Evolutionary conservation across 2,888 invertebrate genomes (phyloP).

Genomic region (Xestia c-nigrum): DNA sequence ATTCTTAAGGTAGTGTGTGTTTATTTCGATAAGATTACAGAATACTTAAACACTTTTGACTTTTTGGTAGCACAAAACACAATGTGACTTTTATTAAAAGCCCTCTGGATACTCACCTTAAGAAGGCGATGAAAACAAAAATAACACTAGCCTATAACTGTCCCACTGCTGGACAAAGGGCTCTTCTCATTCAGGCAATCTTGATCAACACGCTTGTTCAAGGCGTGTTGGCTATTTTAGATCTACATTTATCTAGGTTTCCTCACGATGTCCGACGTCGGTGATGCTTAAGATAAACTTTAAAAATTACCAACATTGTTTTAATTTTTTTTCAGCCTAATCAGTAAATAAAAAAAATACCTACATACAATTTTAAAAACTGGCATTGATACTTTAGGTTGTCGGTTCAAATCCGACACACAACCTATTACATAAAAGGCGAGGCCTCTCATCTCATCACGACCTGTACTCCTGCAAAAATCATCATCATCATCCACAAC

Average conservation of each 20-base stretch:
- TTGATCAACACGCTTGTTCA: background rate
- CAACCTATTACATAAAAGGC: background rate
- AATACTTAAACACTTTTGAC: background rate
- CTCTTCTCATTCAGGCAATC: background rate
- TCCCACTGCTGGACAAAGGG: background rate
- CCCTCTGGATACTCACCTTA: background rate
- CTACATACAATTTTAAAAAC: background rate
- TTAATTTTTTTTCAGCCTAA: no score
- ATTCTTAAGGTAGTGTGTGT: no score
- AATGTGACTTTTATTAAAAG: background rate
- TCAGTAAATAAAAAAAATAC: no score
- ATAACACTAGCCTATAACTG: background rate
- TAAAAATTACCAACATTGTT: no score
- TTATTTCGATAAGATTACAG: no score
- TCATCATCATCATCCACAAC: no score
- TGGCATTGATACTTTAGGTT: background rate
- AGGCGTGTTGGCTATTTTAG: background rate
- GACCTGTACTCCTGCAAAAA: slow-evolving; percentile 3
- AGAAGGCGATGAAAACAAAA: background rate
- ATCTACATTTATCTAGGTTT: background rate
- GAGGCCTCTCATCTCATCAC: background rate
- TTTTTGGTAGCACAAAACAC: background rate
- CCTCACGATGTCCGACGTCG: background rate
- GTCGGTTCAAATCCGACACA: background rate
- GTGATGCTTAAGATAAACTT: background rate